Percentiles rank a stretch among this genome's conserved stretches.
Evolutionary conservation across 2,888 invertebrate genomes (phyloP).

Genomic region (Pachliopta kotzebuea): DNA sequence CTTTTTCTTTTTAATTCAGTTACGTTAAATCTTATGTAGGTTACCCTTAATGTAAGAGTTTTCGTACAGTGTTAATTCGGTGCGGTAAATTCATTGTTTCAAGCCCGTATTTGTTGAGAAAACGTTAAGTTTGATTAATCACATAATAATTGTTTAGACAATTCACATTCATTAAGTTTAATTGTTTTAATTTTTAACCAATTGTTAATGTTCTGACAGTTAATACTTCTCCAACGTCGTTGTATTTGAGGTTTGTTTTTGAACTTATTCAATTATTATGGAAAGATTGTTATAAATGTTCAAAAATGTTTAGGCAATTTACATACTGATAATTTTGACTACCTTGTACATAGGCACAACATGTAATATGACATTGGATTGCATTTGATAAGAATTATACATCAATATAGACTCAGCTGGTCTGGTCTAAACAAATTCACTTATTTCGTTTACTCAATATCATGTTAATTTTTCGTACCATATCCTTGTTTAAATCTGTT

Average conservation of each 20-base stretch:
- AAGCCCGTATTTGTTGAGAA: background rate
- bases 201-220: constrained; percentile 6
- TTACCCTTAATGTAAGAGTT: constrained; percentile 24
- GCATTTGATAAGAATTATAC: background rate
- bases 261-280: too few species aligned
- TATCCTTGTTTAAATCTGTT: constrained; percentile 6
- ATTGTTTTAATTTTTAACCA: constrained; percentile 9
- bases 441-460: background rate
- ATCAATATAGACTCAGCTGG: constrained; percentile 32
- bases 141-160: constrained; percentile 1
- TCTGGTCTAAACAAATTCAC: constrained; percentile 25
- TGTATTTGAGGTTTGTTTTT: constrained; percentile 28
- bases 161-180: constrained; percentile 4
- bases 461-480: constrained; percentile 11
- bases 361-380: background rate
- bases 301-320: background rate
- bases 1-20: constrained; percentile 40
- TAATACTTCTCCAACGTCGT: constrained; percentile 31
- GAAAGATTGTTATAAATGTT: too few species aligned
- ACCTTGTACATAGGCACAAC: background rate
- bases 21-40: constrained; percentile 25
- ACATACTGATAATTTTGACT: background rate
- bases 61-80: constrained; percentile 27
- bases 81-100: constrained; percentile 1
- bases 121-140: constrained; percentile 14